Evolutionary conservation across 2,797 vertebrate genomes (phyloP), one percentile per base, ranked within the genome.

Genomic region (Poeciliopsis infans): DNA sequence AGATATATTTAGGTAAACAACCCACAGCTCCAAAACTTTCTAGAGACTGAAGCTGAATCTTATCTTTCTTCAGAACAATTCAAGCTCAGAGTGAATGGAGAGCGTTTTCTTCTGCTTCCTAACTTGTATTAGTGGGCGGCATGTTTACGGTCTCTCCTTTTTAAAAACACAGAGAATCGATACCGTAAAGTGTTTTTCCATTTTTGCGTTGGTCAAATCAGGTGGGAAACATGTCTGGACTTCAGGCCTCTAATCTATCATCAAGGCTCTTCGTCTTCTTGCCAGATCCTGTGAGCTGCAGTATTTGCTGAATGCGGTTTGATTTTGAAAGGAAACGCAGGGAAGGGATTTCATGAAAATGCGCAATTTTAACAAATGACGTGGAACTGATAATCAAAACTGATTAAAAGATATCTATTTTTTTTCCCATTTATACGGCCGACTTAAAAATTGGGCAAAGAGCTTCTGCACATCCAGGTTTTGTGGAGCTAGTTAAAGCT

Each of bases 211-310:
- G 23, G 25, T 70, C 39, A 70, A 15, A 70, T 45, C 41, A 7
- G 41, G 20, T 68, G 64, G 36, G 68, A 28, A 70, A 70, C 39
- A 45, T 41, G 64, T 68, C 64, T 68, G 64, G 39, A 70, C 68
- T 28, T 16, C 12, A 70, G 68, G n/a, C 41, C 43, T 69, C 12
- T 11, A 13, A 70, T 70, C 68, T 15, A 7, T 25, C 1, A 2
- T 45, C 68, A 70, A n/a, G 68, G 68, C 4, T 43, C 23, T 43
- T 51, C 49, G 4, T 49, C 10, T 25, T 46, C 10, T 69, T 72
- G 3, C 7, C 13, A 47, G 43, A 23, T 23, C 11, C 16, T 20
- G 8, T 68, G 31, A 51, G 31, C 10, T 72, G 71, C 20, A 72
- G 23, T 51, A 36, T 49, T 72, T 72, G 16, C 31, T 49, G 46